These are phyloP conservation scores for Falco rusticolus DNA, from an alignment of 2,797 vertebrate species.

Conservation along the genomic window DNA sequence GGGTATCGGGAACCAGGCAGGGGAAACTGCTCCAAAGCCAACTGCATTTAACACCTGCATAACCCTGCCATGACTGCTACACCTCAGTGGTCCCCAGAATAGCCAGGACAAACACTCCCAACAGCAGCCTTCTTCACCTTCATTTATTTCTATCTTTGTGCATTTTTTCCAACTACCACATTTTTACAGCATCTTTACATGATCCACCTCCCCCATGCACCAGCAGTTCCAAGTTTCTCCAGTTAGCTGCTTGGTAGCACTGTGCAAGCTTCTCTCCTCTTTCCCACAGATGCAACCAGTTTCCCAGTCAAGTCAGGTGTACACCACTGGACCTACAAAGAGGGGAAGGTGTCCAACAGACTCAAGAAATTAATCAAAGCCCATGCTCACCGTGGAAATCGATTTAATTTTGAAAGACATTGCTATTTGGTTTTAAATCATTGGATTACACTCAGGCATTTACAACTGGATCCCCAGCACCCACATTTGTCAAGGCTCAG, in stretches of 20 bases:
- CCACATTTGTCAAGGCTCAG: constrained; percentile 32
- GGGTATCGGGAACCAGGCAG: rapidly evolving
- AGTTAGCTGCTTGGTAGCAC: not conserved
- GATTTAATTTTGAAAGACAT: not conserved
- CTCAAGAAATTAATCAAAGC: not conserved
- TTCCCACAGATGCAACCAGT: not conserved
- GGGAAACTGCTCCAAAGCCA: not conserved
- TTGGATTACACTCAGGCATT: constrained; percentile 8
- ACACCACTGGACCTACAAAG: not conserved
- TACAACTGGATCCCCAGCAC: constrained; percentile 49
- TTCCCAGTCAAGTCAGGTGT: not conserved
- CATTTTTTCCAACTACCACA: constrained; percentile 29
- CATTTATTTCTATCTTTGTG: constrained; percentile 57
- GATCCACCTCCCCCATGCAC: not conserved
- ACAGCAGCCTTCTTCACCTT: constrained; percentile 11
- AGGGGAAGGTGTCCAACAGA: not conserved
- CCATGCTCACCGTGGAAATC: not conserved
- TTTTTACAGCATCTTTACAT: constrained; percentile 12
- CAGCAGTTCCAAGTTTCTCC: not conserved
- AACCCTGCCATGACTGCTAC: not conserved
- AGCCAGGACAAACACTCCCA: not conserved
- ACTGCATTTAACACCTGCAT: too few species aligned
- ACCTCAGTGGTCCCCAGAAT: not conserved
- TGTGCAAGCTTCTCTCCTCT: rapidly evolving
- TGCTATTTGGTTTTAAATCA: constrained; percentile 16